Percentiles rank a stretch among this genome's conserved stretches.
Conservation (phyloP, 2,888 invertebrate species). For the Acrobasis repandana region DNA sequence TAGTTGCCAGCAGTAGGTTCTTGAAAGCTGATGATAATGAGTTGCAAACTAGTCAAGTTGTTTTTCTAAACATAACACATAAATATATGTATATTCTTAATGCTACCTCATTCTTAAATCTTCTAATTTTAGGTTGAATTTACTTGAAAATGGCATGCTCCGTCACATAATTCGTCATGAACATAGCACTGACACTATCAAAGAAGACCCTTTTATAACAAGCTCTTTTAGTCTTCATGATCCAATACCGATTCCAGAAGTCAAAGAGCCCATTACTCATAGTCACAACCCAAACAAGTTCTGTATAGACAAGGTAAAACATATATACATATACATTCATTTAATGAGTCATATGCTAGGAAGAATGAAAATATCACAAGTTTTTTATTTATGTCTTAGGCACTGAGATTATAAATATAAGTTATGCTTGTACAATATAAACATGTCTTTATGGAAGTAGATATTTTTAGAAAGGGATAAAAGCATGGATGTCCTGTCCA, state of each 20-base stretch:
- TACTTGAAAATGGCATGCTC: constrained; percentile 87
- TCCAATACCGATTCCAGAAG: constrained; percentile 66
- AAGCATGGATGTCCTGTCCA: no score
- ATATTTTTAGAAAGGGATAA: no score
- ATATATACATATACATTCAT: not conserved
- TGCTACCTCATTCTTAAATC: not conserved
- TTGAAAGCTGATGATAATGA: no score
- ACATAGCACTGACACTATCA: constrained; percentile 68
- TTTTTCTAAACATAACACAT: no score
- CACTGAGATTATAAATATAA: no score
- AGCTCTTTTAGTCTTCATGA: constrained; percentile 61
- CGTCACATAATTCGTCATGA: constrained; percentile 87
- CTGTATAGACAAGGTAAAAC: constrained; percentile 90
- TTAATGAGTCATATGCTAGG: not conserved
- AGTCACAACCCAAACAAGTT: constrained; percentile 90
- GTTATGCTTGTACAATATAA: no score
- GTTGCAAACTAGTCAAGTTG: no score
- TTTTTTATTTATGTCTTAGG: no score
- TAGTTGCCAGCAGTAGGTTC: no score
- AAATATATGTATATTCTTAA: no score
- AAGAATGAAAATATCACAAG: no score
- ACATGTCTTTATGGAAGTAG: no score
- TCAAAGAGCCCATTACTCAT: constrained; percentile 82
- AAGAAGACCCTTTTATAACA: constrained; percentile 54
- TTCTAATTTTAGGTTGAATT: constrained; percentile 74